A percentile compares a stretch with the other conserved stretches of the same genome.
Conservation (phyloP, 2,888 invertebrate species). For the Morpho achilles region DNA sequence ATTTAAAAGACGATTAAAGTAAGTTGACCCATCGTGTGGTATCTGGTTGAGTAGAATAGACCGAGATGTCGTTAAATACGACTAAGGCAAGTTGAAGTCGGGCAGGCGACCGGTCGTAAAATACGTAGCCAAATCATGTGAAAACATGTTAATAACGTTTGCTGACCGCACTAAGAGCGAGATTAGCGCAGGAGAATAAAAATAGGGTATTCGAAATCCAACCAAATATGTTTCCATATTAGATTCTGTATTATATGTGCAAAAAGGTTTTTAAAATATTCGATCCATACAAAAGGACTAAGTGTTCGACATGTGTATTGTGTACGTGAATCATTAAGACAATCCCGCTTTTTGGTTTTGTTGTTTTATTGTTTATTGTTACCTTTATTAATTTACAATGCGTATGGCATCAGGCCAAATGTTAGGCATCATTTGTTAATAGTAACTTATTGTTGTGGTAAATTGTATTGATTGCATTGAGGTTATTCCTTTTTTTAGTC, state of each 20-base stretch:
- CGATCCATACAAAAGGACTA: constrained; percentile 38
- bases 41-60: no score
- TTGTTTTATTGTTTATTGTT: constrained; percentile 70
- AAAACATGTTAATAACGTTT: no score
- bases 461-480: constrained; percentile 14
- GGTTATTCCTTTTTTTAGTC: constrained; percentile 12
- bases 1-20: no score
- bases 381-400: constrained; percentile 47
- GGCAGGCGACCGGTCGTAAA: no score
- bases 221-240: not conserved
- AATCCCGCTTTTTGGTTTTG: constrained; percentile 64
- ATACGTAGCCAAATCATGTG: no score
- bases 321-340: constrained; percentile 74
- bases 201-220: no score
- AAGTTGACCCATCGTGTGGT: no score
- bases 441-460: constrained; percentile 30
- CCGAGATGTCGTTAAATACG: no score
- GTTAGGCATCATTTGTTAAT: constrained; percentile 35
- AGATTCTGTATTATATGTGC: constrained; percentile 13
- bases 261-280: not conserved
- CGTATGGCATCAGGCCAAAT: constrained; percentile 58
- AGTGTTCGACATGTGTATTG: constrained; percentile 71
- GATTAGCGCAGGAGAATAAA: no score
- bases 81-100: no score
- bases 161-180: no score